Base-by-base conservation (phyloP, 2,797 vertebrate species). In the Champsocephalus gunnari region DNA sequence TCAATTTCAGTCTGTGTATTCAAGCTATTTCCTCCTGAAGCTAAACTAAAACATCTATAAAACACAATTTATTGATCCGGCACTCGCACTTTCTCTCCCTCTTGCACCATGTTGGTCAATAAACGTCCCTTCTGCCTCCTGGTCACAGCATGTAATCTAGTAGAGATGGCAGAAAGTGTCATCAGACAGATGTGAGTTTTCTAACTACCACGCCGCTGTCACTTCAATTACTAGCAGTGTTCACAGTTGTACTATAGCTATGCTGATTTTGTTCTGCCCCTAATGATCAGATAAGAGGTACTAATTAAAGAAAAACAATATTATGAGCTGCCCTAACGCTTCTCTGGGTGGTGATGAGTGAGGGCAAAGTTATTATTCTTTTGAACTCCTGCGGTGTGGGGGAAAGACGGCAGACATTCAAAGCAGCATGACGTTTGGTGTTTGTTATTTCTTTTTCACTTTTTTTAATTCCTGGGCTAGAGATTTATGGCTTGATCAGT, bases 291-390 rank as follows among this genome's bases (percentile, higher is more conserved):
- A 93, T 94, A 91, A 94, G 89, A 91, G 79, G 88, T 90, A 91
- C 88, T 94, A 95, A 96, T 95, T 95, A 95, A n/a, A 32, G 56
- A 88, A 88, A 88, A 82, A 92, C 80, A 92, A 92, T 92, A 94
- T 95, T 94, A 94, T 66, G 90, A 93, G 92, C 90, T 90, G 92
- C 91, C 88, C 87, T 92, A 95, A 94, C 92, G 93, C 94, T 95
- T 92, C 95, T 95, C 95, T 94, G 85, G 95, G 95, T 76, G 94
- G 93, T 93, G 92, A 95, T 96, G 94, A 95, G 92, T 89, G 92
- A 92, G 91, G 88, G 87, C 89, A 90, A 92, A 93, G 95, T 95
- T 96, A 96, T 95, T 96, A 94, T 95, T 92, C 93, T 93, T 90
- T 89, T 91, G 91, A 94, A 93, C 95, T 94, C 95, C 94, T 95